These are phyloP conservation scores for Paratrypauchen microcephalus DNA, from an alignment of 2,797 vertebrate genomes.

Conservation along the genomic window DNA sequence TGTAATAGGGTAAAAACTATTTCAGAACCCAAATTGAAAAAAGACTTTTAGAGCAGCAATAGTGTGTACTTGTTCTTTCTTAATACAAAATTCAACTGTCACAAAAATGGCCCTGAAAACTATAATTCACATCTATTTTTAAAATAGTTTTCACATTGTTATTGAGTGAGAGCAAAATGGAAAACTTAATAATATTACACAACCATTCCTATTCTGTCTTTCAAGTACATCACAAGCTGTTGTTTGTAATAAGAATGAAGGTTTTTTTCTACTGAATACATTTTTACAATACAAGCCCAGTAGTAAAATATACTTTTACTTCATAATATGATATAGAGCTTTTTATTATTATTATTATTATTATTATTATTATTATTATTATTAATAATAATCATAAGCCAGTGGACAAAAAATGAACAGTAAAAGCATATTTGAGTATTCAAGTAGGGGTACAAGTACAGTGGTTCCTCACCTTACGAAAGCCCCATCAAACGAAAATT, in stretches of 20 bases:
- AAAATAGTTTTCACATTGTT: too few species aligned
- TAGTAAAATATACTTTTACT: background rate
- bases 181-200: background rate
- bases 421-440: too few species aligned
- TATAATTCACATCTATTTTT: background rate
- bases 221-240: background rate
- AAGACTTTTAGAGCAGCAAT: background rate
- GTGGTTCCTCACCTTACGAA: too few species aligned
- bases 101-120: background rate
- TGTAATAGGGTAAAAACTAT: background rate
- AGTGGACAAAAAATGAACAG: background rate
- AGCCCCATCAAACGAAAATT: too few species aligned
- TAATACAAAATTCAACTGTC: background rate
- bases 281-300: background rate
- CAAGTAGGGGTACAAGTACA: too few species aligned
- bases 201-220: background rate
- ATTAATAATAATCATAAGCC: too few species aligned
- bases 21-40: conserved; percentile 3
- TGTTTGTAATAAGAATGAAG: background rate
- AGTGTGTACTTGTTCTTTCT: background rate
- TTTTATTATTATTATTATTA: too few species aligned
- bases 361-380: too few species aligned
- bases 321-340: background rate
- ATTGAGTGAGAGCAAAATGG: background rate
- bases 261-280: background rate